Conservation (phyloP, 2,113 vertebrate species). For the Rhizomys pruinosus region DNA sequence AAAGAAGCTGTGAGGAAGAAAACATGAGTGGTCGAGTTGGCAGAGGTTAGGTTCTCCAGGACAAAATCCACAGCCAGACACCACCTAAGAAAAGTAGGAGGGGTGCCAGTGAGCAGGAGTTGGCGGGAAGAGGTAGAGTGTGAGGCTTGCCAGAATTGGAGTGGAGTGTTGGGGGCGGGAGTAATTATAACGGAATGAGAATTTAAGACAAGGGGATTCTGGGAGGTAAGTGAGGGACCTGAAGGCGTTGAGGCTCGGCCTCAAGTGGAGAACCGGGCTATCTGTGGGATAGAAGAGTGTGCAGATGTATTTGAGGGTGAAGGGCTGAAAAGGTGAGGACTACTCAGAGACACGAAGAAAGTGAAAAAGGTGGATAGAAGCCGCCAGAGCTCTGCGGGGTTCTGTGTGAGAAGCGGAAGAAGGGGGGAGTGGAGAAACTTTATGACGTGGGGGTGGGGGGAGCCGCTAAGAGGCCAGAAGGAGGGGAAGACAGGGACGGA, state of each 20-base stretch:
- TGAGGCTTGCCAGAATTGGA: no score
- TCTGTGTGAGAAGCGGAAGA: background rate
- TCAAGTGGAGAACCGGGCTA: no score
- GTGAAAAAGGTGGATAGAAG: background rate
- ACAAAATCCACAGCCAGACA: no score
- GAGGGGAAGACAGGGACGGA: background rate
- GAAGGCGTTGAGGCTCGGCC: background rate
- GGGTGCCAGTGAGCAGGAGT: rapidly evolving
- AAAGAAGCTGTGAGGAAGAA: background rate
- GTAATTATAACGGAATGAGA: background rate
- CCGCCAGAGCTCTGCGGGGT: no score
- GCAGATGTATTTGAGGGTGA: background rate
- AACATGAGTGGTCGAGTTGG: background rate
- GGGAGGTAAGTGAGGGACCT: background rate
- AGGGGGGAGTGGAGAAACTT: background rate
- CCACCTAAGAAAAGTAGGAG: background rate
- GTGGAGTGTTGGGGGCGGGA: no score
- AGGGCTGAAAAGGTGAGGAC: no score
- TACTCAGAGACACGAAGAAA: background rate
- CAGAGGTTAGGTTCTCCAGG: background rate
- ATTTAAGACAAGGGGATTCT: rapidly evolving
- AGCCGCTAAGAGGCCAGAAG: background rate
- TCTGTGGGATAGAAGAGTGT: background rate
- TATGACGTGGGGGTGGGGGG: background rate
- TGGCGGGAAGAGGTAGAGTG: no score